A percentile compares a stretch with the other conserved stretches of the same genome.
These are phyloP conservation scores for Leucania comma DNA, from an alignment of 2,888 invertebrate genomes.

Conservation along the genomic window DNA sequence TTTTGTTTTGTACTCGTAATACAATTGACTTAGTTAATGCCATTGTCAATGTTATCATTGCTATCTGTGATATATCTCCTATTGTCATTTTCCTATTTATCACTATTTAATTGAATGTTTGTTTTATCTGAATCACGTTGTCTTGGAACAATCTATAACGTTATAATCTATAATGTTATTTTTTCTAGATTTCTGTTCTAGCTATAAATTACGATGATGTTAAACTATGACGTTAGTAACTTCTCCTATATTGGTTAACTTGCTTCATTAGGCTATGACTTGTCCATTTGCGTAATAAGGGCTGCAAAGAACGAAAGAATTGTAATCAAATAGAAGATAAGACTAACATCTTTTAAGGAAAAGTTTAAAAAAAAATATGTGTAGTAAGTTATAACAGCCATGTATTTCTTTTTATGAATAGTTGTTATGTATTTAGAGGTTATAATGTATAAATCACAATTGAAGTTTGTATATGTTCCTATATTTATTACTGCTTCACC, in stretches of 20 bases:
- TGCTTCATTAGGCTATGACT: conserved; percentile 8
- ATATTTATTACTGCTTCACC: no score
- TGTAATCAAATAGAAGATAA: neutral
- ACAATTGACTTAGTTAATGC: conserved; percentile 2
- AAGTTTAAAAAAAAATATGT: conserved; percentile 9
- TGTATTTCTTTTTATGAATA: no score
- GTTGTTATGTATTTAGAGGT: no score
- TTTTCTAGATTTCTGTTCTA: neutral
- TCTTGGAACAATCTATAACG: neutral
- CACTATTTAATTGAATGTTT: conserved; percentile 8
- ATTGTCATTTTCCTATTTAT: conserved; percentile 24
- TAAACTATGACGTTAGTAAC: conserved; percentile 25
- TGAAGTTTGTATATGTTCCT: no score
- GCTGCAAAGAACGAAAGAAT: conserved; percentile 9
- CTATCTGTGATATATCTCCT: neutral
- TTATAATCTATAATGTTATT: conserved; percentile 4
- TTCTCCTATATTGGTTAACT: conserved; percentile 24
- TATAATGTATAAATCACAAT: no score
- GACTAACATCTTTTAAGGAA: conserved; percentile 18
- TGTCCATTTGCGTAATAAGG: conserved; percentile 33
- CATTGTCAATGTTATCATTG: conserved; percentile 44
- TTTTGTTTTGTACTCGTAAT: neutral
- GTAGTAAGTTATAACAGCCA: neutral
- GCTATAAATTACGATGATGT: conserved; percentile 7
- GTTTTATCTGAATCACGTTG: neutral